Evolutionary conservation across 1,140 invertebrate genomes (phyloP).

Genomic region (Drosophila athabasca): DNA sequence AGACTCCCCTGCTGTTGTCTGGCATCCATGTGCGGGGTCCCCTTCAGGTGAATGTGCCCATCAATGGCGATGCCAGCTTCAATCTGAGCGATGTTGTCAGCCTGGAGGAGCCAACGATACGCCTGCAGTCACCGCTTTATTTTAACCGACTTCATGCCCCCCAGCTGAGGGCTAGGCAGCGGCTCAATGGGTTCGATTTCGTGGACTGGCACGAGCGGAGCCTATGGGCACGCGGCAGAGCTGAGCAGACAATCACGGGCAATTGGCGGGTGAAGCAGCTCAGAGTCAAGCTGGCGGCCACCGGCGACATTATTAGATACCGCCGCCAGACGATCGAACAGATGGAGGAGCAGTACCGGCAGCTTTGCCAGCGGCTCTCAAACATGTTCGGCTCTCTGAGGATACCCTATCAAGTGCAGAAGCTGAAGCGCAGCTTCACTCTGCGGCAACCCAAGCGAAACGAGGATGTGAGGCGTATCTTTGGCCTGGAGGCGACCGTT

Average conservation of each 20-base stretch:
- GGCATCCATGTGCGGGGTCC: conserved; percentile 35
- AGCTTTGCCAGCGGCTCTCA: conserved; percentile 43
- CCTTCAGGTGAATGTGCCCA: conserved; percentile 24
- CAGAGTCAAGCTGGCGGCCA: conserved; percentile 39
- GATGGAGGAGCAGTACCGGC: conserved; percentile 10
- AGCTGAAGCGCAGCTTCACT: conserved; percentile 35
- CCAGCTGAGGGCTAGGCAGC: conserved; percentile 42
- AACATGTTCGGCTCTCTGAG: conserved; percentile 30
- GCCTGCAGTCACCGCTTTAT: conserved; percentile 65
- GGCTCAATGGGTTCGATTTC: conserved; percentile 67
- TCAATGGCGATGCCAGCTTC: conserved; percentile 52
- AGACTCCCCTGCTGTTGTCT: conserved; percentile 58
- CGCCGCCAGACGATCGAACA: conserved; percentile 41
- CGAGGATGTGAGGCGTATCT: conserved; percentile 52
- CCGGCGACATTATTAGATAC: conserved; percentile 17
- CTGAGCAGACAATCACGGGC: conserved; percentile 58
- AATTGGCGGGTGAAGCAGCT: conserved; percentile 70
- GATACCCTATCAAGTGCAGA: conserved; percentile 56
- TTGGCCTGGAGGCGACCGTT: conserved; percentile 30
- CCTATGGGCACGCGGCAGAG: conserved; percentile 47
- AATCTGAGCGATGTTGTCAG: conserved; percentile 66
- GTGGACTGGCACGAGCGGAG: conserved; percentile 57
- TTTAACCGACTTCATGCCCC: conserved; percentile 53
- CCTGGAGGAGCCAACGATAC: conserved; percentile 30
- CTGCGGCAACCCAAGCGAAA: conserved; percentile 26